A percentile compares a stretch with the other conserved stretches of the same genome.
Conservation (phyloP, 2,888 invertebrate species). For the Yponomeuta plumbellus region DNA sequence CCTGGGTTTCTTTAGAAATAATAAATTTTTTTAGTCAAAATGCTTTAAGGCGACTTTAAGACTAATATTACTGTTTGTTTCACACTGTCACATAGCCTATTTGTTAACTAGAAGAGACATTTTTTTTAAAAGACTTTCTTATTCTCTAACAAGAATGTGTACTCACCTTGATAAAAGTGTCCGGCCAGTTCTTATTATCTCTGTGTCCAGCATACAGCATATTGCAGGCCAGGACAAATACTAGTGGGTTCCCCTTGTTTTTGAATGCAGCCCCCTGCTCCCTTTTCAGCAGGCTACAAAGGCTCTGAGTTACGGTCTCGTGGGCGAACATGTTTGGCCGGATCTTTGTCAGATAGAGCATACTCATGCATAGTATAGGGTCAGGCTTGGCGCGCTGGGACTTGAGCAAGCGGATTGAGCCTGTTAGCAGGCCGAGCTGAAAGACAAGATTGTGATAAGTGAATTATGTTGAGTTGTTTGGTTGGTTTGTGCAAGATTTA, state of each 20-base stretch:
- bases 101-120: no score
- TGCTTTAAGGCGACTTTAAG: no score
- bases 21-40: no score
- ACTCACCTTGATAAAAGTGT: constrained; percentile 89
- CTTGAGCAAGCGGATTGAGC: constrained; percentile 88
- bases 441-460: constrained; percentile 28
- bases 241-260: constrained; percentile 86
- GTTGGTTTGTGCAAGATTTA: no score
- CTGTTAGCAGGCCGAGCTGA: constrained; percentile 86
- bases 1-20: no score
- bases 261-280: constrained; percentile 84
- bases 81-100: no score
- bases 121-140: no score
- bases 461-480: background rate
- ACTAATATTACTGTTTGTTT: no score
- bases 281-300: constrained; percentile 88
- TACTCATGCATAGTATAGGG: constrained; percentile 83
- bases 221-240: constrained; percentile 90
- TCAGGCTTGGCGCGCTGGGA: constrained; percentile 90
- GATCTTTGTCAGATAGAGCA: constrained; percentile 88
- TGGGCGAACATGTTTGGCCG: constrained; percentile 86
- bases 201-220: constrained; percentile 87
- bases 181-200: constrained; percentile 93
- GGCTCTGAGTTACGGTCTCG: constrained; percentile 84
- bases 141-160: background rate